Base-by-base conservation (phyloP, 2,888 invertebrate genomes). In the Mythimna lalbum region DNA sequence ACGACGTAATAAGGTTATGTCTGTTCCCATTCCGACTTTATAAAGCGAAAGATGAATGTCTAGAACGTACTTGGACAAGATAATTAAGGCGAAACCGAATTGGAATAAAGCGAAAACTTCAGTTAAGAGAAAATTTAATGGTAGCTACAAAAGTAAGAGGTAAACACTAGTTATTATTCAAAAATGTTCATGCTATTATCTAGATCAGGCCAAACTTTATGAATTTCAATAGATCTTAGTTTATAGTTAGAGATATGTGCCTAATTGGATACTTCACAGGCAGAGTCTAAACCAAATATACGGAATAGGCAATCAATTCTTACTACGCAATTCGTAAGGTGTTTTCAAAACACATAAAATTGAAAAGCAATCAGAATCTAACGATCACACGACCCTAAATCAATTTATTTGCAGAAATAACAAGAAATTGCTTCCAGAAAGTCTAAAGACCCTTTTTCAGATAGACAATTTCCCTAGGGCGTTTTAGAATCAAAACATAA, bases 1-100 rank as follows among this genome's bases (percentile, higher is more conserved):
- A 84, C 85, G 83, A 85, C 69, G 76, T 85, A 86, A 87, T 83
- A 75, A 83, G 86, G 80, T 86, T 84, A 85, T 86, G 73, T 67
- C 76, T 74, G 69, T 80, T 86, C 67, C 39, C 68, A 73, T 84
- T 69, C 65, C 60, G 59, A 66, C 70, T 67, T 69, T 62, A 77
- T 75, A 76, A 76, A 84, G 53, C 67, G 19, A 70, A 82, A 72
- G 31, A 73, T 74, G 43, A 78, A 83, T 71, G 63, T 73, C 62
- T 79, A 69, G 68, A 73, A 69, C 39, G 39, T 31, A 67, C 53
- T 67, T 52, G 39, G 53, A 68, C 61, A 68, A 62, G 67, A 39
- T 67, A 82, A 84, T 67, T 70, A 72, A 57, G 43, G 19, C 33
- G 39, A 57, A 79, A 72, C 65, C 27, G 50, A 66, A 68, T 65